Evolutionary conservation across 2,797 vertebrate species (phyloP).

Genomic region (Poliocrania exsul): DNA sequence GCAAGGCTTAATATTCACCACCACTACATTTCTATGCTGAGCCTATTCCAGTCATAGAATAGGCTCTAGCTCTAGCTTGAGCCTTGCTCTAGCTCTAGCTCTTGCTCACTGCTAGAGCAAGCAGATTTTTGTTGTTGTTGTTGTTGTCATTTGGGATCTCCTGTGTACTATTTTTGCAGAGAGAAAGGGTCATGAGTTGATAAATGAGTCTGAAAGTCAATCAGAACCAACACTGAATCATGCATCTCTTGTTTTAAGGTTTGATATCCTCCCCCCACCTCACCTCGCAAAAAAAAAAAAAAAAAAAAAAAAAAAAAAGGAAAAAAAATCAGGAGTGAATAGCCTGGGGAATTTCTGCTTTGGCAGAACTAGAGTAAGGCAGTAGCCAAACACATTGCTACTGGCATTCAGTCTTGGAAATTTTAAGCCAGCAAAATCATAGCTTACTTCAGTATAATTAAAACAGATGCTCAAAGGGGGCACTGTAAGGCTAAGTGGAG

Average conservation of each 20-base stretch:
- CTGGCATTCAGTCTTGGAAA: slow-evolving; percentile 54
- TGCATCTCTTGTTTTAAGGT: not conserved
- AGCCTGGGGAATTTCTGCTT: slow-evolving; percentile 6
- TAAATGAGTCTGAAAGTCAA: not conserved
- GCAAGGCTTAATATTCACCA: not conserved
- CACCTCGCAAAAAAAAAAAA: not conserved
- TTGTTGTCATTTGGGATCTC: not conserved
- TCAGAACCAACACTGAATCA: not conserved
- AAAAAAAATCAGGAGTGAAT: not conserved
- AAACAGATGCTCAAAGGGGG: slow-evolving; percentile 54
- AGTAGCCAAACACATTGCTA: slow-evolving; percentile 15
- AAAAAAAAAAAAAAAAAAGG: not conserved
- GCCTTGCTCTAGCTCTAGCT: too few species aligned
- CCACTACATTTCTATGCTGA: not conserved
- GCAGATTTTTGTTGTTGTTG: not conserved
- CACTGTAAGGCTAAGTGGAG: slow-evolving; percentile 54
- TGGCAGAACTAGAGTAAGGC: slow-evolving; percentile 28
- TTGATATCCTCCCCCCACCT: not conserved
- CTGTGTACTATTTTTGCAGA: not conserved
- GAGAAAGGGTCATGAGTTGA: not conserved
- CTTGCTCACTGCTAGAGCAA: not conserved
- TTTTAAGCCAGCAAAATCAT: slow-evolving; percentile 49
- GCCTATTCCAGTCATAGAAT: not conserved
- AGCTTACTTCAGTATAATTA: slow-evolving; percentile 43
- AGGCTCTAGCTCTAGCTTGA: too few species aligned